Conservation (phyloP, 2,888 invertebrate genomes). For the Myopa testacea region DNA sequence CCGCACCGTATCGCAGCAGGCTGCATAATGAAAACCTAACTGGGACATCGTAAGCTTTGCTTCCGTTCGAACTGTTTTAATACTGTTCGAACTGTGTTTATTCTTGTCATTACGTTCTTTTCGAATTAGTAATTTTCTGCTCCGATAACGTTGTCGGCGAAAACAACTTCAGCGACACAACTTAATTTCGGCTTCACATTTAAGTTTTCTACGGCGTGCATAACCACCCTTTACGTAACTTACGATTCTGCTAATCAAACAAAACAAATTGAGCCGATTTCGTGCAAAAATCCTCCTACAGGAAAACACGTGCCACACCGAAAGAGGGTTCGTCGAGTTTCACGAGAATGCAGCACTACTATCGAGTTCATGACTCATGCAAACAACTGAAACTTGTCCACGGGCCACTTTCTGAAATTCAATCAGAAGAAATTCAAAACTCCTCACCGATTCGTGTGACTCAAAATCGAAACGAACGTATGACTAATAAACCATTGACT, state of each 20-base stretch:
- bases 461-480: not conserved
- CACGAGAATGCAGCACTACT: not conserved
- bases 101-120: not conserved
- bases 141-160: slow-evolving; percentile 29
- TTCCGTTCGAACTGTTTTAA: not conserved
- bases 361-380: slow-evolving; percentile 28
- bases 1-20: not conserved
- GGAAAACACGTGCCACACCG: slow-evolving; percentile 23
- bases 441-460: not conserved
- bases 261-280: slow-evolving; percentile 16
- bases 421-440: slow-evolving; percentile 14
- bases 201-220: not conserved
- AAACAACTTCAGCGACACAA: not conserved
- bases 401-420: slow-evolving; percentile 19
- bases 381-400: slow-evolving; percentile 9
- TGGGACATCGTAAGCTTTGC: not conserved
- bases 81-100: not conserved
- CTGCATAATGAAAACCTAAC: not conserved
- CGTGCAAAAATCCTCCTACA: slow-evolving; percentile 16
- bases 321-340: not conserved
- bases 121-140: slow-evolving; percentile 39
- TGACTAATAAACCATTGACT: not conserved
- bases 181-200: not conserved
- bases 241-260: not conserved
- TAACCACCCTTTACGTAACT: not conserved